phyloP scores from a whole-genome alignment of 2,113 vertebrate genomes.

The Mola mola region DNA sequence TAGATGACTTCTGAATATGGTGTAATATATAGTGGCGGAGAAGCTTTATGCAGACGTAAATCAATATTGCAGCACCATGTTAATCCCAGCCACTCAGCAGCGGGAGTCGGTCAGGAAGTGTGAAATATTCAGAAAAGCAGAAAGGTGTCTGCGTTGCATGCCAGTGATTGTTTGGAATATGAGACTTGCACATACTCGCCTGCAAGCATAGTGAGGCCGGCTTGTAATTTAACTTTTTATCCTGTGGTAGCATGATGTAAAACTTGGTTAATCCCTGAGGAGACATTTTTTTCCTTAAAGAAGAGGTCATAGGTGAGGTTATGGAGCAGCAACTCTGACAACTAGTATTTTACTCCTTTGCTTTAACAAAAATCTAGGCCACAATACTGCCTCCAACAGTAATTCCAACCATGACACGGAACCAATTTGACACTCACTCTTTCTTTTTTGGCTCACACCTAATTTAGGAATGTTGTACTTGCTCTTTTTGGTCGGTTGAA shows the following conservation, averaged over 20 bases:
- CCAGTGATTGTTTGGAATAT: conserved; percentile 3
- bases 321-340: neutral
- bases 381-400: neutral
- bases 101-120: conserved; percentile 4
- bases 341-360: neutral
- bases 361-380: neutral
- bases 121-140: conserved; percentile 18
- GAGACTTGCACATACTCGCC: neutral
- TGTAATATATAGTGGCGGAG: conserved; percentile 75
- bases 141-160: neutral
- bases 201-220: neutral
- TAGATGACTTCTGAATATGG: conserved; percentile 76
- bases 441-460: conserved; percentile 26
- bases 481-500: conserved; percentile 29
- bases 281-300: neutral
- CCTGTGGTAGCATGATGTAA: neutral
- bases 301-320: conserved; percentile 35
- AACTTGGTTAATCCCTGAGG: conserved; percentile 3
- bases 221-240: conserved; percentile 19
- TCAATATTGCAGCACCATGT: conserved; percentile 71
- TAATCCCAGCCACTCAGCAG: conserved; percentile 60
- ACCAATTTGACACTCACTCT: conserved; percentile 12
- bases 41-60: conserved; percentile 72
- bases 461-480: conserved; percentile 16
- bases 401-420: conserved; percentile 3